phyloP scores from a whole-genome alignment of 2,113 vertebrate species.

The Prionailurus viverrinus region DNA sequence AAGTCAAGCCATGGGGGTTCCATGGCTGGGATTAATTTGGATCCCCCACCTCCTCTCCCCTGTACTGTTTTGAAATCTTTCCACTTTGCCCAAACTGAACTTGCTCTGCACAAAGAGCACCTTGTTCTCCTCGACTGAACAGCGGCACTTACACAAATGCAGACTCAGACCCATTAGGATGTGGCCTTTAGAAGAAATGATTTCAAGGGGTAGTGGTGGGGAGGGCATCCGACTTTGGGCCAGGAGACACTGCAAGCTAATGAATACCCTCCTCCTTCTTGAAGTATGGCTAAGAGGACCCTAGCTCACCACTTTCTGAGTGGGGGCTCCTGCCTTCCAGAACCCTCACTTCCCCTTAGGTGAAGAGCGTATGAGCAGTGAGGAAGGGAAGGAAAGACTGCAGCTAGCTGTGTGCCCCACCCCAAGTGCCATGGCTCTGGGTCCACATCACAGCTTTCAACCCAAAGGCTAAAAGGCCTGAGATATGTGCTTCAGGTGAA shows the following conservation, averaged over 20 bases:
- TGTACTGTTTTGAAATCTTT: not conserved
- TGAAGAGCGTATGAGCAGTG: not conserved
- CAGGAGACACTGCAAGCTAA: not conserved
- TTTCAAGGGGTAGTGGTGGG: not conserved
- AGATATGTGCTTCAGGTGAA: not conserved
- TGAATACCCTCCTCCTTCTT: not conserved
- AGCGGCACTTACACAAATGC: not conserved
- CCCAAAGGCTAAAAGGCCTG: not conserved
- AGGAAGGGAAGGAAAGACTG: not conserved
- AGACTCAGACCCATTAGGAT: conserved; percentile 8
- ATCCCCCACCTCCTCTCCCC: not conserved
- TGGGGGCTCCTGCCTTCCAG: conserved; percentile 1
- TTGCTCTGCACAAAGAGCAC: conserved; percentile 19
- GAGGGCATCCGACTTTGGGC: not conserved
- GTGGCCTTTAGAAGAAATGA: conserved; percentile 14
- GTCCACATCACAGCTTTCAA: not conserved
- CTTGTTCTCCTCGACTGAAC: not conserved
- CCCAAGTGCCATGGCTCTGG: not conserved
- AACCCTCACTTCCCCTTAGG: not conserved
- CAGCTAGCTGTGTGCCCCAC: not conserved
- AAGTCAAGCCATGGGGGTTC: not conserved
- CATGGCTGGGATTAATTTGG: not conserved
- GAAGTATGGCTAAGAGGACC: not conserved
- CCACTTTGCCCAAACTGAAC: not conserved
- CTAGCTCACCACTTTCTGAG: not conserved